Evolutionary conservation across 2,888 invertebrate species (phyloP).

Genomic region (Encarsia formosa): DNA sequence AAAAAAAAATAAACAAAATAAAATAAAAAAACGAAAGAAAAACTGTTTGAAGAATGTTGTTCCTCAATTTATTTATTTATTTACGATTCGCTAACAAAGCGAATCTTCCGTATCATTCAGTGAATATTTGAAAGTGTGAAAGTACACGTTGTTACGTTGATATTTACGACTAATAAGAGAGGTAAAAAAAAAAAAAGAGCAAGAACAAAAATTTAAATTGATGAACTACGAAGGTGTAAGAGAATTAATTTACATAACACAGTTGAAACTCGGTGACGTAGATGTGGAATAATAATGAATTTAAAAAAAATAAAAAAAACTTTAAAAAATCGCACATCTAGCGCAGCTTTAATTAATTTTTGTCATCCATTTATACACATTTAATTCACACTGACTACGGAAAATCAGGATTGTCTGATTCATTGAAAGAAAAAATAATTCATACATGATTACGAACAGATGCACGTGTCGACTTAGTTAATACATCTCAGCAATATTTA

Average conservation of each 20-base stretch:
- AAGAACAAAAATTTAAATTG: constrained; percentile 23
- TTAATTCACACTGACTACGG: constrained; percentile 36
- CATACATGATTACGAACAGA: constrained; percentile 2
- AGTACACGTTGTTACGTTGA: constrained; percentile 33
- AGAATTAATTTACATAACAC: too few species aligned
- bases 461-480: constrained; percentile 26
- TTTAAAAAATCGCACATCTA: constrained; percentile 27
- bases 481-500: constrained; percentile 36
- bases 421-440: constrained; percentile 10
- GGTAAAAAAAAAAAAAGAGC: constrained; percentile 11
- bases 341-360: constrained; percentile 43
- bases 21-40: background rate
- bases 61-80: constrained; percentile 49
- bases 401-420: constrained; percentile 8
- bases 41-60: constrained; percentile 44
- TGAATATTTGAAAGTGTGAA: constrained; percentile 31
- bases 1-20: constrained; percentile 24
- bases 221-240: constrained; percentile 32
- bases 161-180: constrained; percentile 29
- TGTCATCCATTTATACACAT: constrained; percentile 46
- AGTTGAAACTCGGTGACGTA: constrained; percentile 31
- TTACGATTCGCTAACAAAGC: constrained; percentile 35
- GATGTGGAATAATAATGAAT: constrained; percentile 22
- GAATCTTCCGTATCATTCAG: constrained; percentile 33
- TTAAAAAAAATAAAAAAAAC: too few species aligned